Evolutionary conservation across 2,113 vertebrate genomes (phyloP), one percentile per base, ranked within the genome.

Genomic region (Paedocypris sp.): DNA sequence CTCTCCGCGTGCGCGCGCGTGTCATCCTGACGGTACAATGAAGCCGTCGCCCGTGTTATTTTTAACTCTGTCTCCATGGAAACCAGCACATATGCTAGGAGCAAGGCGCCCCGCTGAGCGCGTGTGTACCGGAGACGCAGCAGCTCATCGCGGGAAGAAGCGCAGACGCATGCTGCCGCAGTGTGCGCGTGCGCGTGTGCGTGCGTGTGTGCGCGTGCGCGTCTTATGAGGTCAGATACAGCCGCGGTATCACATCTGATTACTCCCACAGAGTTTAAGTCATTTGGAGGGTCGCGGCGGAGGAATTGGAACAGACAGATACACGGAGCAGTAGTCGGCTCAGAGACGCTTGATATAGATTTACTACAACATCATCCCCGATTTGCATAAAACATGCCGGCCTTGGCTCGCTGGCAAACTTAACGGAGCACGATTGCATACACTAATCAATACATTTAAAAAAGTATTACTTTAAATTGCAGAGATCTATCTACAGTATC

Each of bases 31-130:
- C 39, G 38, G 74, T 57, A 78, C 69, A 69, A 68, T 57, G 69
- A 70, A 54, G 43, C 56, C 53, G 39, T 67, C 68, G 69, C 77
- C 64, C 64, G 68, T 67, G 47, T 77, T 70, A 71, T 70, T 75
- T 68, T 62, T 72, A 77, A 77, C 56, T 64, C 50, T 62, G 64
- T 80, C 75, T 70, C 78, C 70, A 77, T 80, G 75, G 75, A 71
- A 78, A 80, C 66, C 66, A 65, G 73, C 54, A 66, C 65, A 69
- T 70, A 66, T 64, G 74, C 62, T 64, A 36, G 48, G 45, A 72
- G 70, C 51, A 29, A 52, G 56, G 60, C 57, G 39, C 57, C 56
- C 61, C 63, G 51, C 33, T 25, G 64, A 29, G 48, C 38, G 39
- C 29, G 64, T 59, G 53, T 35, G 29, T 32, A 49, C 29, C 61